Evolutionary conservation across 2,888 invertebrate species (phyloP).

Genomic region (Philereme transversata): DNA sequence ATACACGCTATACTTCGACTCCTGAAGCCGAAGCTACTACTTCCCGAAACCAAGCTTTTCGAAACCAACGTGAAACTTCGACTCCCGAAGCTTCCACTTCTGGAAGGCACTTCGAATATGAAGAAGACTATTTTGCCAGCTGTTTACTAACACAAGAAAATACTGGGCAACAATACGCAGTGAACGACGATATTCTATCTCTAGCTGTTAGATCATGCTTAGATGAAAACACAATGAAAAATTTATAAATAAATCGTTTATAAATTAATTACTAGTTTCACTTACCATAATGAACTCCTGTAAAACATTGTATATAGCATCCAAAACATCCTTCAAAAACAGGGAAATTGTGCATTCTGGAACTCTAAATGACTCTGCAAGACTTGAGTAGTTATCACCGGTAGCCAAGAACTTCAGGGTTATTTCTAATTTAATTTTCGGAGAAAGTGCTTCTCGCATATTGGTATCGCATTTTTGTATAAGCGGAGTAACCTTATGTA

Average conservation of each 20-base stretch:
- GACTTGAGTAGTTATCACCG: constrained; percentile 45
- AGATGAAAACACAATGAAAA: constrained; percentile 41
- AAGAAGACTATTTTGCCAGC: constrained; percentile 53
- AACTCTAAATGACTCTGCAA: constrained; percentile 52
- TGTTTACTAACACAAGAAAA: constrained; percentile 50
- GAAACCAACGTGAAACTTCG: constrained; percentile 40
- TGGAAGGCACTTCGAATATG: constrained; percentile 47
- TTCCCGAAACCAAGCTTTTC: constrained; percentile 43
- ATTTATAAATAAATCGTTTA: constrained; percentile 45
- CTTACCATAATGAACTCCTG: constrained; percentile 1
- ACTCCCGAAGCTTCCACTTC: constrained; percentile 42
- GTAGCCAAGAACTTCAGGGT: constrained; percentile 43
- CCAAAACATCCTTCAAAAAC: constrained; percentile 52
- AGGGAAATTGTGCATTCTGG: constrained; percentile 49
- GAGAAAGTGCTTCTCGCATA: constrained; percentile 43
- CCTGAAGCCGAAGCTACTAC: constrained; percentile 41
- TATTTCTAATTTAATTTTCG: constrained; percentile 43
- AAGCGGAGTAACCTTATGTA: constrained; percentile 42
- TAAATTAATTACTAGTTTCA: constrained; percentile 17
- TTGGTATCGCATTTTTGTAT: constrained; percentile 43
- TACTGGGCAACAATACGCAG: constrained; percentile 49
- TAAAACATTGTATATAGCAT: constrained; percentile 35
- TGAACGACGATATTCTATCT: constrained; percentile 50
- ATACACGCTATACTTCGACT: constrained; percentile 41
- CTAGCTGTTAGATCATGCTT: constrained; percentile 42